Evolutionary conservation across 2,113 vertebrate species (phyloP), one percentile per base, ranked within the genome.

Genomic region (Cricetomys ansorgei): DNA sequence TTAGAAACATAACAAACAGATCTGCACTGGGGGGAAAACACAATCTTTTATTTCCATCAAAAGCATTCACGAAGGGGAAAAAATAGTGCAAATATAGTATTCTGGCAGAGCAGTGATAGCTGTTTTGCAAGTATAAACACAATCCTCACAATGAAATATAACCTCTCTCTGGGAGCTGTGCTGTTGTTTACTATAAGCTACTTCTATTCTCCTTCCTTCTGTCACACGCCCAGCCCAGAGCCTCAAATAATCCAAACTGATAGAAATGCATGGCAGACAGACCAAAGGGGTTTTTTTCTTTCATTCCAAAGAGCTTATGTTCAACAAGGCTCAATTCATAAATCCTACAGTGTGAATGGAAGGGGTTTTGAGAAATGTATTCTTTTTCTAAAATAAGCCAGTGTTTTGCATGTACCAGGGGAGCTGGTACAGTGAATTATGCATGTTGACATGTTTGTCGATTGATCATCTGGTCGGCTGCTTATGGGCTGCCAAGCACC

Each of bases 331-430:
- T 92, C 53, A 55, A 80, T 84, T 91, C 40, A 23, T 64, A 93
- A 73, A 95, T 72, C 43, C 88, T 31, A 37, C 50, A 4, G 10
- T 1, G 23, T 76, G 84, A 95, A 88, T 92, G 81, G 75, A 95
- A 91, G 53, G 50, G 72, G 72, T 80, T 77, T 77, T 27, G 27
- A 92, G 83, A 94, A 92, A 80, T 45, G 67, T 2, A 72, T 70
- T 53, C 59, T 87, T 80, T 80, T 92, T 67, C 80, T 96, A 37
- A 96, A 97, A 89, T 86, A 95, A 94, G 69, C 67, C 45, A 16
- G 81, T 53, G 53, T 59, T 97, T 89, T 95, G 43, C 92, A 69
- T 55, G 73, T 84, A n/a, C 27, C 94, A 15, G 7, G 64, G 85
- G 88, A 94, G 50, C 50, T 1, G 0, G 29, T 17, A 19, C 53